These are phyloP conservation scores for Recurvirostra avosetta DNA, from an alignment of 2,113 vertebrate species.

Conservation along the genomic window DNA sequence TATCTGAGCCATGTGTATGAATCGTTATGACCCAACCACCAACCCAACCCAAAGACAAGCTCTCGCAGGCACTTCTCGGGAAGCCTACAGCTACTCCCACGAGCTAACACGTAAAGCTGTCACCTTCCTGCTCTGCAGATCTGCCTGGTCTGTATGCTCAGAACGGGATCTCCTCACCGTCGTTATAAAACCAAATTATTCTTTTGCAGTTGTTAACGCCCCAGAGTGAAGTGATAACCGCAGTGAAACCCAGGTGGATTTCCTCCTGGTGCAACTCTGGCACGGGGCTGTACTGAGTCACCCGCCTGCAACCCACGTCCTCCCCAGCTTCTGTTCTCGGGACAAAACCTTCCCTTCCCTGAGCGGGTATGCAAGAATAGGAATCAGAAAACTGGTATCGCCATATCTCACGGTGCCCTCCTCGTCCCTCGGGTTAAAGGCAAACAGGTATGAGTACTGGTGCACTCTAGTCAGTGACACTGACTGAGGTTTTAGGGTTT, in stretches of 20 bases:
- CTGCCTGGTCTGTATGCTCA: not conserved
- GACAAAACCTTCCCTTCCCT: not conserved
- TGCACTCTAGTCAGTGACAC: not conserved
- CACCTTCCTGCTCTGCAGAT: not conserved
- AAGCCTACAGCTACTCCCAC: conserved; percentile 2
- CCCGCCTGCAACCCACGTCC: fast-evolving
- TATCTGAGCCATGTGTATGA: conserved; percentile 15
- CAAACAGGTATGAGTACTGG: not conserved
- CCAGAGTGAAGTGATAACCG: fast-evolving
- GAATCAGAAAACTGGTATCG: not conserved
- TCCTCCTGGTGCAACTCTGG: not conserved
- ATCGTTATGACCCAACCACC: not conserved
- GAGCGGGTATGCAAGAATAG: not conserved
- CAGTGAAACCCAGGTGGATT: not conserved
- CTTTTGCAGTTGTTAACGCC: not conserved
- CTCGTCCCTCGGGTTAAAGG: not conserved
- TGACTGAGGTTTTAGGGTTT: not conserved
- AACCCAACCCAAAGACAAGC: conserved; percentile 44
- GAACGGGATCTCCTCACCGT: not conserved
- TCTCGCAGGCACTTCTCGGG: not conserved
- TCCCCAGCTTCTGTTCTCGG: not conserved
- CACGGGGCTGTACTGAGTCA: fast-evolving
- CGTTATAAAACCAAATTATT: not conserved
- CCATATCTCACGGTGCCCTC: fast-evolving
- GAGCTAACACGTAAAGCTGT: not conserved